Evolutionary conservation across 1,140 invertebrate genomes (phyloP).

Genomic region (Caenorhabditis tropicalis): DNA sequence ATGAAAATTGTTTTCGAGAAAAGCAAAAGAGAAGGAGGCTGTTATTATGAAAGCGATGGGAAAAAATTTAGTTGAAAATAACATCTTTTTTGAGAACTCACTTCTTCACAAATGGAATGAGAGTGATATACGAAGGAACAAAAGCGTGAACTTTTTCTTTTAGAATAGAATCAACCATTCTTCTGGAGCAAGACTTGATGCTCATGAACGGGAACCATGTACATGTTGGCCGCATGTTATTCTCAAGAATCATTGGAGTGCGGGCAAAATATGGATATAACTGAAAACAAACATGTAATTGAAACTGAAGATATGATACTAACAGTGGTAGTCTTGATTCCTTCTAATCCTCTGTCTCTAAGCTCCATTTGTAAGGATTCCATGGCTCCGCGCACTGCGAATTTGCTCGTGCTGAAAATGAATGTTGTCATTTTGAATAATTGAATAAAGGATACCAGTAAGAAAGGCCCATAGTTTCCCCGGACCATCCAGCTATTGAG

Average conservation of each 20-base stretch:
- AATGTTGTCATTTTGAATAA: background rate
- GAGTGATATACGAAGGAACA: slow-evolving; percentile 61
- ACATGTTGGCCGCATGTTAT: slow-evolving; percentile 68
- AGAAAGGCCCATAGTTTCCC: slow-evolving; percentile 70
- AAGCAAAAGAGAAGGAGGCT: too few species aligned
- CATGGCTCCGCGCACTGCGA: slow-evolving; percentile 71
- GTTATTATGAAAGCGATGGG: too few species aligned
- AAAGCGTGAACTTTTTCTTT: slow-evolving; percentile 70
- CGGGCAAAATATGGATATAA: slow-evolving; percentile 69
- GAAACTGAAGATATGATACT: background rate
- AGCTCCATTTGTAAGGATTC: slow-evolving; percentile 71
- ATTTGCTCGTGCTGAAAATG: slow-evolving; percentile 67
- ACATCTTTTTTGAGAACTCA: slow-evolving; percentile 19
- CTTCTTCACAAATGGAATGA: slow-evolving; percentile 54
- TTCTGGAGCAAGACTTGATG: slow-evolving; percentile 61
- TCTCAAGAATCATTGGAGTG: slow-evolving; percentile 70
- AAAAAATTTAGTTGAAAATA: too few species aligned
- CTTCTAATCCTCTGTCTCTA: slow-evolving; percentile 64
- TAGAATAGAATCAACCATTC: slow-evolving; percentile 67
- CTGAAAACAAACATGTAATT: slow-evolving; percentile 1
- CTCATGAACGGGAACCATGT: slow-evolving; percentile 71
- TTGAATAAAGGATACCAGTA: slow-evolving; percentile 59
- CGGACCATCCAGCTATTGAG: slow-evolving; percentile 69
- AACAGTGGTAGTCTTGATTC: slow-evolving; percentile 67
- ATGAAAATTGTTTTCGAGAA: background rate